Percentiles rank a stretch among this genome's conserved stretches.
phyloP scores from a whole-genome alignment of 2,797 vertebrate genomes.

The Arrhamphus sclerolepis region DNA sequence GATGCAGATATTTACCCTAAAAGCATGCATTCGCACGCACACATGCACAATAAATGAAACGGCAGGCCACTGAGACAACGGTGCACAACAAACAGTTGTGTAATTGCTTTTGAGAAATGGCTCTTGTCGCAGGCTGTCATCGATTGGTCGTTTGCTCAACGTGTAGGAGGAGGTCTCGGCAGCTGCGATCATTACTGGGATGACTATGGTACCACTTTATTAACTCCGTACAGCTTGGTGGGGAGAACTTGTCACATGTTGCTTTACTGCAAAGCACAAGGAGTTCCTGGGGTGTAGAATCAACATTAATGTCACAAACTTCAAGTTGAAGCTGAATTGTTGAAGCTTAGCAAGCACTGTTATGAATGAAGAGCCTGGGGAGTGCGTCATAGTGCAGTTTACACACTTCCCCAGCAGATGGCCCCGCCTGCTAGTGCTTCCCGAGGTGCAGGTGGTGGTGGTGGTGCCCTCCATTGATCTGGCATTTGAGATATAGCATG shows the following conservation, averaged over 20 bases:
- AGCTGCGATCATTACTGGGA: slow-evolving; percentile 53
- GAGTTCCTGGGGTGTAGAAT: background rate
- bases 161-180: slow-evolving; percentile 62
- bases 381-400: slow-evolving; percentile 75
- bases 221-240: slow-evolving; percentile 54
- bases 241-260: slow-evolving; percentile 12
- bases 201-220: slow-evolving; percentile 61
- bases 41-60: slow-evolving; percentile 71
- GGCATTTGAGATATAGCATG: slow-evolving; percentile 65
- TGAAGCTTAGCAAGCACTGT: slow-evolving; percentile 32
- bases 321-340: slow-evolving; percentile 22
- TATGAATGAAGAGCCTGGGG: slow-evolving; percentile 64
- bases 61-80: slow-evolving; percentile 57
- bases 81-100: slow-evolving; percentile 69
- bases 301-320: no score
- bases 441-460: slow-evolving; percentile 12
- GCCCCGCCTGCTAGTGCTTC: slow-evolving; percentile 75
- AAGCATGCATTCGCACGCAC: slow-evolving; percentile 16
- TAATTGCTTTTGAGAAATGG: slow-evolving; percentile 75
- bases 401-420: slow-evolving; percentile 82
- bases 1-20: slow-evolving; percentile 17
- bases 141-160: slow-evolving; percentile 66
- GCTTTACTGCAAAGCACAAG: background rate
- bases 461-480: slow-evolving; percentile 51
- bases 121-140: slow-evolving; percentile 66